A percentile compares a stretch with the other conserved stretches of the same genome.
Evolutionary conservation across 2,113 vertebrate species (phyloP).

Genomic region (Lynx canadensis): DNA sequence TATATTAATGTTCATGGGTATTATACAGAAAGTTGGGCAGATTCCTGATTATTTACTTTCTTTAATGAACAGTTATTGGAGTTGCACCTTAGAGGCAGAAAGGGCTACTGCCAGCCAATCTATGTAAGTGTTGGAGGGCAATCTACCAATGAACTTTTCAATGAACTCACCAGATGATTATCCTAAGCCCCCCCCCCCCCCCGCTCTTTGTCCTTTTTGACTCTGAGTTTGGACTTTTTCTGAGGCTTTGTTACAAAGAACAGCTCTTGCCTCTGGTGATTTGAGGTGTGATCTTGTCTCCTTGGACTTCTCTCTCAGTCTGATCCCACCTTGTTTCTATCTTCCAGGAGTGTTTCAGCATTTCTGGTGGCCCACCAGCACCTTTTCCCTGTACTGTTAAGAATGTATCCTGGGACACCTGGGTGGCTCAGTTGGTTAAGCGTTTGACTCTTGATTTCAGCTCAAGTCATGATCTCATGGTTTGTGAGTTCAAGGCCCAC

Average conservation of each 20-base stretch:
- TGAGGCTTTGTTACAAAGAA: neutral
- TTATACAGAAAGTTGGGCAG: neutral
- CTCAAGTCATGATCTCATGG: neutral
- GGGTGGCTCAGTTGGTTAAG: neutral
- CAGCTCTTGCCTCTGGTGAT: neutral
- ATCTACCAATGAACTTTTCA: neutral
- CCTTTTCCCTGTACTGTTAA: neutral
- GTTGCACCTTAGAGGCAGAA: neutral
- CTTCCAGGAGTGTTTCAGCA: neutral
- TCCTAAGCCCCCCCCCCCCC: neutral
- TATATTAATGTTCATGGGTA: neutral
- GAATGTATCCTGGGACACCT: neutral
- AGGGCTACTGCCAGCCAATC: neutral
- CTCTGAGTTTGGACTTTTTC: neutral
- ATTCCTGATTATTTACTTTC: neutral
- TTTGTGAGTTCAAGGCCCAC: neutral
- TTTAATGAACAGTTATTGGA: neutral
- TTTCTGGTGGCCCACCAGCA: neutral
- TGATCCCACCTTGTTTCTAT: neutral
- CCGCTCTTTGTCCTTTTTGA: neutral
- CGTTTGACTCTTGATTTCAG: neutral
- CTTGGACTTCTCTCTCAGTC: neutral
- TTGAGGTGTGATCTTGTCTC: neutral
- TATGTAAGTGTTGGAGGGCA: neutral
- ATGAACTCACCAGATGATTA: neutral